Conservation (phyloP, 2,113 vertebrate species). For the Vulpes vulpes region DNA sequence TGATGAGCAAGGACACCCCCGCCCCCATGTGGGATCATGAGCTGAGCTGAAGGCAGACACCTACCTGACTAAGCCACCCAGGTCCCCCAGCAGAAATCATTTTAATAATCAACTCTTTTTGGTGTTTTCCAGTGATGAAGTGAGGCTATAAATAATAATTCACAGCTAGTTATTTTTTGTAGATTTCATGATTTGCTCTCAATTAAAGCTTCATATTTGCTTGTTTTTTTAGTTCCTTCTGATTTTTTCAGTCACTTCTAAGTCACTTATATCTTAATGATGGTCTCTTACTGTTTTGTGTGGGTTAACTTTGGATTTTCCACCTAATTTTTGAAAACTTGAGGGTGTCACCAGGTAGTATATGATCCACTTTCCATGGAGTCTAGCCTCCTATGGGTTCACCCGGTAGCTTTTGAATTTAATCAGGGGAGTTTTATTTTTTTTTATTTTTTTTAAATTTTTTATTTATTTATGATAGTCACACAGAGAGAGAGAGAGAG, state of each 20-base stretch:
- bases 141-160: not conserved
- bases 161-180: not conserved
- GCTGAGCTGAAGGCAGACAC: not conserved
- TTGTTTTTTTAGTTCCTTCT: slow-evolving; percentile 15
- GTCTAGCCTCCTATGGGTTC: not conserved
- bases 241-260: not conserved
- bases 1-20: not conserved
- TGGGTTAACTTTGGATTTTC: slow-evolving; percentile 25
- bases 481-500: too few relatives aligned
- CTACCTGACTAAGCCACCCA: not conserved
- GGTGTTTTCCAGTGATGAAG: not conserved
- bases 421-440: not conserved
- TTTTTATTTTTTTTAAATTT: too few relatives aligned
- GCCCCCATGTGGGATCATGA: not conserved
- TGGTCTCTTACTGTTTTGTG: not conserved
- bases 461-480: too few relatives aligned
- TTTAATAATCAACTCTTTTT: not conserved
- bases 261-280: not conserved
- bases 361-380: not conserved
- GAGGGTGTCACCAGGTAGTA: not conserved
- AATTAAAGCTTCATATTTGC: not conserved
- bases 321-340: not conserved
- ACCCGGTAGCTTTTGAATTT: slow-evolving; percentile 1
- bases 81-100: not conserved
- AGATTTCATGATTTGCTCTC: not conserved